Base-by-base conservation (phyloP, 2,888 invertebrate species). In the Coenonympha arcania region DNA sequence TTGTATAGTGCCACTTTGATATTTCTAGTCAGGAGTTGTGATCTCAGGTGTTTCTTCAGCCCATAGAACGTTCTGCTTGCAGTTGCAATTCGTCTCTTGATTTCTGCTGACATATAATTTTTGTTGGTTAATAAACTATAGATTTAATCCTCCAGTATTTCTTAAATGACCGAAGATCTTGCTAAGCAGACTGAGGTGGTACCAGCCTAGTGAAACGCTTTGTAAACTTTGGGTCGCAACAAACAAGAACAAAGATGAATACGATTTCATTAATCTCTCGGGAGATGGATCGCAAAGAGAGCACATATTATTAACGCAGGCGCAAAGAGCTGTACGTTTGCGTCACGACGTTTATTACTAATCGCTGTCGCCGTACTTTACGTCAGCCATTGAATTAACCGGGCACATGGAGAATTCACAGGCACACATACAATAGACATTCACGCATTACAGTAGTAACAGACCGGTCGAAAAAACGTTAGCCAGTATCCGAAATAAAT, bases 331-430 rank as follows among this genome's bases (percentile, higher is more conserved):
- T 16, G 31, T 46, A 43, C 33, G 33, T 46, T 46, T 52, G 39
- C 46, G 52, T 52, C 55, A 43, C 49, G 30, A 43, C 34, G 31
- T 41, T 49, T 43, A 43, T 43, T 52, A 36, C 19, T 45, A 46
- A 52, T 46, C 46, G 30, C 37, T 49, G 19, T 40, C 46, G 18
- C 22, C 39, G 34, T 49, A 46, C 26, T 48, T 46, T 39, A 48
- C 28, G 49, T 52, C 43, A 49, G 6, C 31, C 22, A 43, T 52
- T 46, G 49, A 51, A 55, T 52, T 43, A 39, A 34, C 44, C 31
- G 22, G 24, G 24, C 51, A 45, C 51, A 45, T 51, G 45, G 22
- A 54, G 45, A 54, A 51, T 33, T 48, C 51, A 31, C 43, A 30
- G 30, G 31, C 43, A 49, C 42, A 37, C 34, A 22, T 39, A 40